A percentile compares a stretch with the other conserved stretches of the same genome.
Conservation (phyloP, 2,888 invertebrate genomes). For the Drosophila neoperkinsi region DNA sequence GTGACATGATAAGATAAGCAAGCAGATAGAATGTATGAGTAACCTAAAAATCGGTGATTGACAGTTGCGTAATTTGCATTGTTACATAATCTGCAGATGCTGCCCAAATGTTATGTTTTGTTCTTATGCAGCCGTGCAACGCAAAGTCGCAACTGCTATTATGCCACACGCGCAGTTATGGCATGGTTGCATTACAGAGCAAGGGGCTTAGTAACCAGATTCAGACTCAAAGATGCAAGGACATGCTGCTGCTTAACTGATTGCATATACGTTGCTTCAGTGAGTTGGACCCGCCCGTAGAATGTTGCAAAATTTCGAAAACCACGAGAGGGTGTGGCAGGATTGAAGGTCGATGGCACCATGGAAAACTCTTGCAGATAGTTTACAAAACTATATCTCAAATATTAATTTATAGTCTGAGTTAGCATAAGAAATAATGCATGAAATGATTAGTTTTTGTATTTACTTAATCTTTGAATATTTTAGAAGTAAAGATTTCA, state of each 20-base stretch:
- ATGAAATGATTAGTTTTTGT: not conserved
- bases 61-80: not conserved
- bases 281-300: not conserved
- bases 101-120: slow-evolving; percentile 3
- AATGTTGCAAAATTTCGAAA: slow-evolving; percentile 6
- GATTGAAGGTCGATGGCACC: not conserved
- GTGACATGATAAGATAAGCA: slow-evolving; percentile 16
- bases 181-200: not conserved
- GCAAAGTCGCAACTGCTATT: not conserved
- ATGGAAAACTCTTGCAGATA: not conserved
- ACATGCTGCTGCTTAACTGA: not conserved
- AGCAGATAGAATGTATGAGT: not conserved
- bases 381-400: not conserved
- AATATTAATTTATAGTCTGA: not conserved
- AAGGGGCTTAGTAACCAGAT: slow-evolving; percentile 4
- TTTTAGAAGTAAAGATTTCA: not conserved
- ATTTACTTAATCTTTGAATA: not conserved
- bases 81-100: slow-evolving; percentile 8
- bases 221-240: not conserved
- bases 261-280: not conserved
- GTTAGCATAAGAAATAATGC: too few relatives aligned
- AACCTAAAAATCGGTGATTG: slow-evolving; percentile 5
- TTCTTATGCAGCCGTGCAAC: slow-evolving; percentile 7
- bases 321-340: not conserved
- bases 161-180: not conserved